Evolutionary conservation across 1,140 invertebrate genomes (phyloP).

Genomic region (Mamestra configurata): DNA sequence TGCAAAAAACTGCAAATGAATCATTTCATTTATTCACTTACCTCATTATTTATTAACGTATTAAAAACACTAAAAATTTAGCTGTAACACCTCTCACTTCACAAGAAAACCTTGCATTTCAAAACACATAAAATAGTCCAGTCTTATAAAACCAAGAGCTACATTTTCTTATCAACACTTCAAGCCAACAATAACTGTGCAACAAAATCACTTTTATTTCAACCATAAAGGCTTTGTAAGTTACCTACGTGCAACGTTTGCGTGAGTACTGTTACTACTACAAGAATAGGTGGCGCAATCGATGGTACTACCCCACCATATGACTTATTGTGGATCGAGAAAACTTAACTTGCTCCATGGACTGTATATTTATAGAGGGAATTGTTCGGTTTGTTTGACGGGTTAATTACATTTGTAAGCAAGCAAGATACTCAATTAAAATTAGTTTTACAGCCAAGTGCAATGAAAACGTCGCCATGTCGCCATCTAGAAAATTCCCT

Average conservation of each 20-base stretch:
- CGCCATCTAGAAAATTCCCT: too few relatives aligned
- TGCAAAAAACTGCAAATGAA: too few relatives aligned
- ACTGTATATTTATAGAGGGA: too few relatives aligned
- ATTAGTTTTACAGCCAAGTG: too few relatives aligned
- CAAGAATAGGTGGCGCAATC: constrained; percentile 14
- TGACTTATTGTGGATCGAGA: constrained; percentile 19
- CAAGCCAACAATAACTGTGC: constrained; percentile 12
- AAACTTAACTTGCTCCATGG: constrained; percentile 4
- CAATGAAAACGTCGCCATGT: too few relatives aligned
- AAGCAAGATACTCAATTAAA: too few relatives aligned
- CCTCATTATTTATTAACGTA: not conserved
- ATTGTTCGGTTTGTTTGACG: too few relatives aligned
- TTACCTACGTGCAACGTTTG: constrained; percentile 8
- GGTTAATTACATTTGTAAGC: too few relatives aligned
- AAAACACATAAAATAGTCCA: too few relatives aligned
- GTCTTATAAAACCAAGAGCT: too few relatives aligned
- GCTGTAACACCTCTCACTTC: too few relatives aligned
- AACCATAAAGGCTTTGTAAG: not conserved
- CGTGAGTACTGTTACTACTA: constrained; percentile 9
- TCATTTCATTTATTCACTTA: not conserved
- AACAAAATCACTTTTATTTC: constrained; percentile 19
- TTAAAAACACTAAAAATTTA: not conserved
- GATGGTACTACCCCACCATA: constrained; percentile 19
- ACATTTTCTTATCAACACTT: not conserved
- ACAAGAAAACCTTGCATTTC: too few relatives aligned